Percentiles rank a stretch among this genome's conserved stretches.
Evolutionary conservation across 2,797 vertebrate genomes (phyloP).

Genomic region (Xenentodon cancila): DNA sequence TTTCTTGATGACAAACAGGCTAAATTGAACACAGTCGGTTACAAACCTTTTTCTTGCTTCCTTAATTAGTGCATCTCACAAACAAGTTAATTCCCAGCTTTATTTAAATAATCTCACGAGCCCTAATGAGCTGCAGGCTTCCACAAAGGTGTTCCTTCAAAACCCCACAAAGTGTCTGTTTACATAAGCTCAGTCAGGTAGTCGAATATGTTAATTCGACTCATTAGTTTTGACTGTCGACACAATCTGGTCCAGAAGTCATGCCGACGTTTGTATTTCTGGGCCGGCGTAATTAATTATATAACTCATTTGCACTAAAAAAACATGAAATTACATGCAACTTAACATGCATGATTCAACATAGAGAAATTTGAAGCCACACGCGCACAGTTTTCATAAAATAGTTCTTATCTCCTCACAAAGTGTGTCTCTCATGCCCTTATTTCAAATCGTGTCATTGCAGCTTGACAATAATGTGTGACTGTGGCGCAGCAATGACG

Average conservation of each 20-base stretch:
- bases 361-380: slow-evolving; percentile 57
- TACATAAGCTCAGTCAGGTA: slow-evolving; percentile 47
- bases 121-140: slow-evolving; percentile 36
- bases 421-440: neutral
- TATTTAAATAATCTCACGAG: slow-evolving; percentile 35
- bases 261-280: slow-evolving; percentile 18
- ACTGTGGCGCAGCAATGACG: slow-evolving; percentile 17
- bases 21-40: slow-evolving; percentile 32
- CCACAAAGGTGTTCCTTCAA: slow-evolving; percentile 45
- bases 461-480: slow-evolving; percentile 21
- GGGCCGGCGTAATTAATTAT: slow-evolving; percentile 45
- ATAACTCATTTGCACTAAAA: slow-evolving; percentile 20
- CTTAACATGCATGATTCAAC: slow-evolving; percentile 75
- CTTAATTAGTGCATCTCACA: slow-evolving; percentile 50
- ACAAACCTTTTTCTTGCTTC: slow-evolving; percentile 20
- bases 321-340: slow-evolving; percentile 69
- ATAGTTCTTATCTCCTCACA: slow-evolving; percentile 7
- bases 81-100: slow-evolving; percentile 56
- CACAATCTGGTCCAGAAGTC: slow-evolving; percentile 9
- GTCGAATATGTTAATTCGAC: slow-evolving; percentile 48
- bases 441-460: slow-evolving; percentile 13
- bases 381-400: slow-evolving; percentile 17
- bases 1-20: slow-evolving; percentile 39
- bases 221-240: slow-evolving; percentile 43
- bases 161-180: slow-evolving; percentile 18